These are phyloP conservation scores for Agapostemon virescens DNA, from an alignment of 2,888 invertebrate species.

Conservation along the genomic window DNA sequence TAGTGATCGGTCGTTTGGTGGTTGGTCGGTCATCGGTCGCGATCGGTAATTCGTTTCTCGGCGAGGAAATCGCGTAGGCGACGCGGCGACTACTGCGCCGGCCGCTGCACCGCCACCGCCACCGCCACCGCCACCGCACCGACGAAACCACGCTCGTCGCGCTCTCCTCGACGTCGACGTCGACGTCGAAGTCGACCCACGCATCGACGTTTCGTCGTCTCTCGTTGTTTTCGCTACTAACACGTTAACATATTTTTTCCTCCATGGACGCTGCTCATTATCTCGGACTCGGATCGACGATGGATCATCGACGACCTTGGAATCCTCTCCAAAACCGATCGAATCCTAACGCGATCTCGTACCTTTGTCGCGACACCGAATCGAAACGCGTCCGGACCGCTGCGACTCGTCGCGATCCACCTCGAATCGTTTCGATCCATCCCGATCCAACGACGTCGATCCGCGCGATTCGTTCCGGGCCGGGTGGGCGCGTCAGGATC, in stretches of 20 bases:
- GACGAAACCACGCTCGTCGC: constrained; percentile 29
- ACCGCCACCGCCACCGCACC: no score
- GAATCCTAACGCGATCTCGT: constrained; percentile 41
- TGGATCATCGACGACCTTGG: constrained; percentile 62
- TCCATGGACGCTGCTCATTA: constrained; percentile 75
- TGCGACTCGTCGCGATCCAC: constrained; percentile 15
- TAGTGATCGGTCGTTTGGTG: no score
- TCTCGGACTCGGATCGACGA: constrained; percentile 67
- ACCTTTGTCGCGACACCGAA: constrained; percentile 13
- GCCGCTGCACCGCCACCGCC: no score
- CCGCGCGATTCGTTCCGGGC: not conserved
- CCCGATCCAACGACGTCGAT: not conserved
- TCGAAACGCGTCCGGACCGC: constrained; percentile 8
- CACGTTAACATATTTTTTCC: constrained; percentile 70
- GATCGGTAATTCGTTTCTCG: not conserved
- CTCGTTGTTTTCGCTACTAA: constrained; percentile 66
- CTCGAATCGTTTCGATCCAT: not conserved
- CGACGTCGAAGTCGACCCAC: constrained; percentile 7
- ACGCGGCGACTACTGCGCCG: constrained; percentile 1
- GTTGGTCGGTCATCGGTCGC: not conserved
- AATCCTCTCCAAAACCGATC: constrained; percentile 40
- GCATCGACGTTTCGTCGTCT: constrained; percentile 24
- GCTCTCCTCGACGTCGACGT: not conserved
- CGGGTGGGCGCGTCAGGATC: not conserved
- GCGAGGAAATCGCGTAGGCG: not conserved